Conservation (phyloP, 2,113 vertebrate genomes). For the Syngnathoides biaculeatus region DNA sequence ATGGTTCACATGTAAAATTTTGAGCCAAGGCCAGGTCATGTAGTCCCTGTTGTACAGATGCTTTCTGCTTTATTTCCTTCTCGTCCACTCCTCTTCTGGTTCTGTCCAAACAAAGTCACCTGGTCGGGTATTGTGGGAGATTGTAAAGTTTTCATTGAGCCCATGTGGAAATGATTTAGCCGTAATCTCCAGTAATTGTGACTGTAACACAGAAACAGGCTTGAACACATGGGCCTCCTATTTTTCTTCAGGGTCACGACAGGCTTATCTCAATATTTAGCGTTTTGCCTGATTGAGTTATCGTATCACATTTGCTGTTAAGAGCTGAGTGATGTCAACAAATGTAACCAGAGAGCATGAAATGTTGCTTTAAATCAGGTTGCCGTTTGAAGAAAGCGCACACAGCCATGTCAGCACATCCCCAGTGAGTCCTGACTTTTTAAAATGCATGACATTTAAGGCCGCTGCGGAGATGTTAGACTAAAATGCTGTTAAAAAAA, state of each 20-base stretch:
- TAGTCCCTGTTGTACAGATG: conserved; percentile 11
- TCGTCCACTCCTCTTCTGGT: conserved; percentile 51
- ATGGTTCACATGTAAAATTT: conserved; percentile 56
- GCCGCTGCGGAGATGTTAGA: conserved; percentile 47
- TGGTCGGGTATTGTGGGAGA: conserved; percentile 89
- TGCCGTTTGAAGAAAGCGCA: conserved; percentile 52
- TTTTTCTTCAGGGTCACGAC: conserved; percentile 65
- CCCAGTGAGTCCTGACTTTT: conserved; percentile 43
- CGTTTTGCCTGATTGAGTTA: conserved; percentile 95
- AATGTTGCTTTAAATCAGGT: conserved; percentile 88
- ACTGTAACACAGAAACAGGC: conserved; percentile 90
- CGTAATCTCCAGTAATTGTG: conserved; percentile 96
- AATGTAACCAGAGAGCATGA: conserved; percentile 88
- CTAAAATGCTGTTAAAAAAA: conserved; percentile 49
- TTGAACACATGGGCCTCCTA: conserved; percentile 90
- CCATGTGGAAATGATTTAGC: conserved; percentile 97
- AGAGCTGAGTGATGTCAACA: conserved; percentile 75
- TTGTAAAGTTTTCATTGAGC: conserved; percentile 92
- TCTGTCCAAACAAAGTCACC: conserved; percentile 90
- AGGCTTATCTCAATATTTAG: conserved; percentile 77
- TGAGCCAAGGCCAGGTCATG: conserved; percentile 43
- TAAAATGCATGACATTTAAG: conserved; percentile 62
- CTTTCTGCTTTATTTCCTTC: conserved; percentile 42
- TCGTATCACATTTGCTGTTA: conserved; percentile 91
- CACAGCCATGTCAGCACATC: conserved; percentile 52